A percentile compares a stretch with the other conserved stretches of the same genome.
phyloP scores from a whole-genome alignment of 2,797 vertebrate species.

The Sebastes nivosus region DNA sequence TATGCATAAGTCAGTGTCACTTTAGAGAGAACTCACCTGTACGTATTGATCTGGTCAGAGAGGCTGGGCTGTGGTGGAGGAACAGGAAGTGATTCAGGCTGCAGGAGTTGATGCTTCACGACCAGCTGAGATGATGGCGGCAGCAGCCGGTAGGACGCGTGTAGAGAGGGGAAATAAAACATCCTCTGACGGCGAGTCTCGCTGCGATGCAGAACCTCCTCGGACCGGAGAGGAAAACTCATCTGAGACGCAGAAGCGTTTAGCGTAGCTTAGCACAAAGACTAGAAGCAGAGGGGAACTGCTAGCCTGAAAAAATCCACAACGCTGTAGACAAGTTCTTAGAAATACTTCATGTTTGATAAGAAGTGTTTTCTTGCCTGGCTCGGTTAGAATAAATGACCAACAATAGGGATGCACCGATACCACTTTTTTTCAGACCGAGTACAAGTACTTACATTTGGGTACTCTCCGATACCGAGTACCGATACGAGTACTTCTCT shows the following conservation, averaged over 20 bases:
- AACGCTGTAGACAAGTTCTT: no score
- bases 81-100: background rate
- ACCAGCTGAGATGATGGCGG: constrained; percentile 36
- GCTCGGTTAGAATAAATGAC: no score
- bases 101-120: background rate
- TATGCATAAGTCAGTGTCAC: background rate
- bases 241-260: background rate
- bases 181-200: no score
- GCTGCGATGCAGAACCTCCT: background rate
- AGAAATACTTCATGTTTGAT: no score
- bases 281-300: background rate
- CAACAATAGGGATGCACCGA: no score
- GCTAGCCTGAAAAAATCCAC: no score
- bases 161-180: background rate
- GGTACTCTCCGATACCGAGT: no score
- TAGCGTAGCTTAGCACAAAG: background rate
- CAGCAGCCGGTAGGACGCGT: constrained; percentile 8
- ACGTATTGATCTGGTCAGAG: background rate
- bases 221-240: background rate
- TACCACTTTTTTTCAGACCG: no score
- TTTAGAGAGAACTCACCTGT: background rate
- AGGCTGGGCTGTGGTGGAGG: no score
- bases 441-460: no score
- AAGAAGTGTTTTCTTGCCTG: no score
- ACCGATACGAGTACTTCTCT: no score